Conservation (phyloP, 2,113 vertebrate species). For the Leucoraja erinaceus region DNA sequence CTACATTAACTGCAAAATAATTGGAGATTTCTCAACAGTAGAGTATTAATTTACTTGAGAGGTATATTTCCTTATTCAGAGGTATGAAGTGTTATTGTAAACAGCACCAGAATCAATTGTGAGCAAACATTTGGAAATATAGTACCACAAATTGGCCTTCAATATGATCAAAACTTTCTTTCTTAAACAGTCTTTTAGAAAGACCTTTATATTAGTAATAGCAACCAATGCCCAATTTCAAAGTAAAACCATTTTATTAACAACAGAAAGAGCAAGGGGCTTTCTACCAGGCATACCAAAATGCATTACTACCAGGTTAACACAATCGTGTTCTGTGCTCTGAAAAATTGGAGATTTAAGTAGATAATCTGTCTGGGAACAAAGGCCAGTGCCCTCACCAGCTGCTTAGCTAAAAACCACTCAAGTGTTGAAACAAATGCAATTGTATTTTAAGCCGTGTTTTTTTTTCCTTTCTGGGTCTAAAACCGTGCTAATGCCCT, state of each 20-base stretch:
- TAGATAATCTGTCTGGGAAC: neutral
- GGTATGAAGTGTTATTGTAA: neutral
- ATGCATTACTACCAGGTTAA: neutral
- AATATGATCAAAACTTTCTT: neutral
- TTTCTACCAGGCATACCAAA: neutral
- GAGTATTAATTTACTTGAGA: neutral
- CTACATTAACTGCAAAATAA: neutral
- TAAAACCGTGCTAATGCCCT: neutral
- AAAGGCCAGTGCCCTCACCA: constrained; percentile 8
- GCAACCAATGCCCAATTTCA: neutral
- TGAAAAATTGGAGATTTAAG: constrained; percentile 8
- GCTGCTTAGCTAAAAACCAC: constrained; percentile 24
- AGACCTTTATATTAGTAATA: neutral
- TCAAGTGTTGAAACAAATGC: constrained; percentile 19
- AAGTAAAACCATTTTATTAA: neutral
- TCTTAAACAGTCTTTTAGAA: neutral
- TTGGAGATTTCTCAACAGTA: no score
- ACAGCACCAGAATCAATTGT: neutral
- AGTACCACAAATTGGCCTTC: no score
- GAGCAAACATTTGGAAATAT: neutral
- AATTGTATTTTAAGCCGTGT: neutral
- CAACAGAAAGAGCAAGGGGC: neutral
- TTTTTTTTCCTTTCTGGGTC: neutral
- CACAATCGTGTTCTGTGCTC: neutral
- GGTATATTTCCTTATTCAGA: neutral